phyloP scores from a whole-genome alignment of 2,113 vertebrate genomes.

The Ochotona princeps region DNA sequence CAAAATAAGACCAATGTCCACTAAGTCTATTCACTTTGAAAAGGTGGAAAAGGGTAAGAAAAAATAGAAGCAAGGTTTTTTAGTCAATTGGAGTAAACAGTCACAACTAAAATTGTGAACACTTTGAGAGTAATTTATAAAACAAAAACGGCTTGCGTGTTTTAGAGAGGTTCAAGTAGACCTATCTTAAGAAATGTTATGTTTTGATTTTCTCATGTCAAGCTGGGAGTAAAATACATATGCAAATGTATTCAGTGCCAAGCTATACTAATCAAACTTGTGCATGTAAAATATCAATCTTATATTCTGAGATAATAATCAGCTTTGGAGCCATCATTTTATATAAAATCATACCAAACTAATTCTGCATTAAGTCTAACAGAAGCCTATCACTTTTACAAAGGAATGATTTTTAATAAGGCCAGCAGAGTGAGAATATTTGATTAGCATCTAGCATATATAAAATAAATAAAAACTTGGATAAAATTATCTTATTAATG shows the following conservation, averaged over 20 bases:
- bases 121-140: not conserved
- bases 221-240: not conserved
- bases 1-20: constrained; percentile 58
- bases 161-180: not conserved
- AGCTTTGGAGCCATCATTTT: not conserved
- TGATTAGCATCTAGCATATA: not conserved
- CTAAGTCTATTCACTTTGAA: constrained; percentile 50
- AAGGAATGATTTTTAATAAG: not conserved
- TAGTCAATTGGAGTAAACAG: not conserved
- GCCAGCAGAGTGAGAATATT: not conserved
- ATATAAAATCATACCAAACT: not conserved
- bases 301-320: not conserved
- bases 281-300: not conserved
- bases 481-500: not conserved
- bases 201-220: not conserved
- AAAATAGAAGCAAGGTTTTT: not conserved
- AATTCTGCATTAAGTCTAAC: not conserved
- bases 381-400: constrained; percentile 7
- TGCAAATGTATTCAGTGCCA: not conserved
- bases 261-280: not conserved
- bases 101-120: not conserved
- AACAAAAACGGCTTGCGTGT: not conserved
- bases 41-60: not conserved
- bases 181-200: not conserved
- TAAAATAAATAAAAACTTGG: constrained; percentile 1